Base-by-base conservation (phyloP, 2,113 vertebrate species). In the Campylomormyrus tamandua region DNA sequence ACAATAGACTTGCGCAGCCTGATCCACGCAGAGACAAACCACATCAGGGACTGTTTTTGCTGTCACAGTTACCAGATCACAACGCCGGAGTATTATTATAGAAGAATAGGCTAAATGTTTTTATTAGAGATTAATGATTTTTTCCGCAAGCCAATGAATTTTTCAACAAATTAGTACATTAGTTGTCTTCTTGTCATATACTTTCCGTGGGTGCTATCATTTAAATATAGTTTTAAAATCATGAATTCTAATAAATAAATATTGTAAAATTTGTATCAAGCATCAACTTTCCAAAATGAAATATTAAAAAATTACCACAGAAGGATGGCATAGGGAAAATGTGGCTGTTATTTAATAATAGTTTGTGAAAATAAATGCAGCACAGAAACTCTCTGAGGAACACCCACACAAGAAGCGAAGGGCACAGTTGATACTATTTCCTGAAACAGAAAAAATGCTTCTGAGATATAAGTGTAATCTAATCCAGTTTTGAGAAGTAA, bases 1-100 rank as follows among this genome's bases (percentile, higher is more conserved):
- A 86, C 27, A 84, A 70, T 42, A 90, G 77, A 45, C 77, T n/a
- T 87, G 74, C 35, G 19, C 56, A 86, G 58, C 46, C 58, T 49
- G 46, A 84, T 74, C 84, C 13, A 27, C 1, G 77, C n/a, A 39
- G 48, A 48, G 7, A 53, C 48, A 56, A 87, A 80, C 89, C 62
- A 90, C 66, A 80, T 56, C 31, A 70, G 85, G 13, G 46, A 21
- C 50, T 58, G 13, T 90, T 19, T 70, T 62, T 90, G 42, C 6
- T 49, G 17, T 90, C 45, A 58, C 27, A 46, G 89, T 83, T 21
- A n/a, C n/a, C 27, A 21, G 42, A 83, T 74, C 88, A 49, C 49
- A 50, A 45, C 17, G 66, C 8, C 10, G 46, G 88, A 52, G 7
- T 88, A 24, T 88, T 87, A 39, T 87, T 80, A 39, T 80, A 17